Evolutionary conservation across 2,113 vertebrate genomes (phyloP).

Genomic region (Pedionomus torquatus): DNA sequence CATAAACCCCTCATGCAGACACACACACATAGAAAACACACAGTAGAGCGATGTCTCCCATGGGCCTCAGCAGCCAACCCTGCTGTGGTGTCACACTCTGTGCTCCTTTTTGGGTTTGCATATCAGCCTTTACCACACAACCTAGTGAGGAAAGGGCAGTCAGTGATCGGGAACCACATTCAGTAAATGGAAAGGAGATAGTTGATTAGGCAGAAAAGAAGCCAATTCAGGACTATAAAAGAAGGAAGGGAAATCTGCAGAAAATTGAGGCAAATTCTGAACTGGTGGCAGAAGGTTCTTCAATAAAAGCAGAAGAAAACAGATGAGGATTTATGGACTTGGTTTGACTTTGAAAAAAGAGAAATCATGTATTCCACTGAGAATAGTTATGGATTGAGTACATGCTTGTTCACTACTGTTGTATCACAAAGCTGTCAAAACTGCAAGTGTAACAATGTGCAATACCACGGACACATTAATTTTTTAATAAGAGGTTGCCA

Average conservation of each 20-base stretch:
- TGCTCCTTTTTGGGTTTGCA: background rate
- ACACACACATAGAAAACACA: background rate
- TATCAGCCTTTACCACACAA: background rate
- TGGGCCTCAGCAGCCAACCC: background rate
- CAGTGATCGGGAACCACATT: background rate
- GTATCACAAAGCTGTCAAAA: background rate
- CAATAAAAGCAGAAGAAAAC: background rate
- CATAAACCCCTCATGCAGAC: background rate
- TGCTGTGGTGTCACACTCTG: background rate
- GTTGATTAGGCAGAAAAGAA: background rate
- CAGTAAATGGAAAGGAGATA: background rate
- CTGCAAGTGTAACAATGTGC: background rate
- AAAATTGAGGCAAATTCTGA: background rate
- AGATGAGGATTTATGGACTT: background rate
- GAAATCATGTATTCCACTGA: background rate
- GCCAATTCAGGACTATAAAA: background rate
- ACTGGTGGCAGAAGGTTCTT: background rate
- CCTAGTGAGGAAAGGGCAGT: background rate
- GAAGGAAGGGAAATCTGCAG: background rate
- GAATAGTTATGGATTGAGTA: background rate
- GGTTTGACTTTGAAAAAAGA: background rate
- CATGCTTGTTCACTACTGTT: background rate
- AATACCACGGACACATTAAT: background rate
- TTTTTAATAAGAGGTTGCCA: background rate
- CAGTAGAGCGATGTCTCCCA: background rate